Evolutionary conservation across 2,113 vertebrate species (phyloP).

Genomic region (Callopanchax toddi): DNA sequence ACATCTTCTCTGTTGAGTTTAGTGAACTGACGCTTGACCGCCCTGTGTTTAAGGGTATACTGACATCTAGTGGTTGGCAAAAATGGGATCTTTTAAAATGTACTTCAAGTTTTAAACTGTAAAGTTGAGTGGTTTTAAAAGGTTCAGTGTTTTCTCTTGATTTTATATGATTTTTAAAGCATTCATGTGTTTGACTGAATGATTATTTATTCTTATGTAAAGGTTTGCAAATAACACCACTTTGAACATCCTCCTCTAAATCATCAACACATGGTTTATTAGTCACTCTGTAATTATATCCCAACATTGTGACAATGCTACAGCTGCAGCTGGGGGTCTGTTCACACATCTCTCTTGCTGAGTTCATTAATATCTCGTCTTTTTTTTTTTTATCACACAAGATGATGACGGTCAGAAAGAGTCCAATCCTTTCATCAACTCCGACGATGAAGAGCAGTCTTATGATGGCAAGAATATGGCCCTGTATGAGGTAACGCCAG

Average conservation of each 20-base stretch:
- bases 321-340: background rate
- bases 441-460: slow-evolving; percentile 74
- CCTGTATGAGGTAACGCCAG: slow-evolving; percentile 88
- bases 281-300: background rate
- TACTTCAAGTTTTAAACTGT: background rate
- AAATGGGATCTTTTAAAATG: no score
- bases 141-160: no score
- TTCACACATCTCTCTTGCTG: background rate
- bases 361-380: background rate
- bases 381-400: slow-evolving; percentile 40
- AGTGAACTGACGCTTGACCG: no score
- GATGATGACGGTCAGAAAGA: slow-evolving; percentile 83
- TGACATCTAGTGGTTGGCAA: background rate
- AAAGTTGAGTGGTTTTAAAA: no score
- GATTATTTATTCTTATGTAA: no score
- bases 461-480: slow-evolving; percentile 95
- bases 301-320: background rate
- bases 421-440: slow-evolving; percentile 83
- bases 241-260: no score
- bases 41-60: background rate
- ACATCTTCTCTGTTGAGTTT: no score
- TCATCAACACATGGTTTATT: no score
- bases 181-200: no score
- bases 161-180: no score
- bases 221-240: no score